Conservation (phyloP, 2,888 invertebrate species). For the Synanthedon andrenaeformis region DNA sequence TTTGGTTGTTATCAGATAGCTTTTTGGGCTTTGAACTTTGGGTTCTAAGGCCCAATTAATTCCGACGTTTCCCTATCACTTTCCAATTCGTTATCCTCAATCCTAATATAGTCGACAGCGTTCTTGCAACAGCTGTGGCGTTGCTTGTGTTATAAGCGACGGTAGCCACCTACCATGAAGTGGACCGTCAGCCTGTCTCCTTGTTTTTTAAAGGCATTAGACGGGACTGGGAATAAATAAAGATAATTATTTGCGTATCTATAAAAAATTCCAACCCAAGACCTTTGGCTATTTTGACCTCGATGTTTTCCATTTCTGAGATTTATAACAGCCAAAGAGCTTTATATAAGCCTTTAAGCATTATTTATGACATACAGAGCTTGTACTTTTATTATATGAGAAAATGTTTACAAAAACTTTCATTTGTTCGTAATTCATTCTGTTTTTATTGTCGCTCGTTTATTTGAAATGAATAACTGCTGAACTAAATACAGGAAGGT, state of each 20-base stretch:
- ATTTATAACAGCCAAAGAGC: conserved; percentile 11
- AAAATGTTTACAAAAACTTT: neutral
- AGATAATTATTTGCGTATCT: conserved; percentile 2
- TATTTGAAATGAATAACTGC: neutral
- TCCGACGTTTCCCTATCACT: too few species aligned
- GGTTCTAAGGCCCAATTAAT: too few species aligned
- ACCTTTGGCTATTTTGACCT: conserved; percentile 8
- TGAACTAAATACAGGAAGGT: too few species aligned
- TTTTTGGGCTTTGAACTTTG: too few species aligned
- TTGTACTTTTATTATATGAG: neutral
- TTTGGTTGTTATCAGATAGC: too few species aligned
- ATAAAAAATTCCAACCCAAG: neutral
- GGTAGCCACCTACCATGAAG: too few species aligned
- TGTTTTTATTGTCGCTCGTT: neutral
- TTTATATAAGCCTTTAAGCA: conserved; percentile 8
- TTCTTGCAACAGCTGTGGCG: too few species aligned
- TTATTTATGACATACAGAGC: conserved; percentile 7
- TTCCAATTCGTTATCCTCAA: too few species aligned
- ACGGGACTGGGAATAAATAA: conserved; percentile 1
- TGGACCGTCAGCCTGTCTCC: too few species aligned
- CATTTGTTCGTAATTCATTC: neutral
- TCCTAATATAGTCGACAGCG: too few species aligned
- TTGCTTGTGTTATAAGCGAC: too few species aligned
- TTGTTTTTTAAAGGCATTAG: too few species aligned
- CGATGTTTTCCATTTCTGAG: conserved; percentile 7